Evolutionary conservation across 2,888 invertebrate genomes (phyloP).

Genomic region (Nudaria mundana): DNA sequence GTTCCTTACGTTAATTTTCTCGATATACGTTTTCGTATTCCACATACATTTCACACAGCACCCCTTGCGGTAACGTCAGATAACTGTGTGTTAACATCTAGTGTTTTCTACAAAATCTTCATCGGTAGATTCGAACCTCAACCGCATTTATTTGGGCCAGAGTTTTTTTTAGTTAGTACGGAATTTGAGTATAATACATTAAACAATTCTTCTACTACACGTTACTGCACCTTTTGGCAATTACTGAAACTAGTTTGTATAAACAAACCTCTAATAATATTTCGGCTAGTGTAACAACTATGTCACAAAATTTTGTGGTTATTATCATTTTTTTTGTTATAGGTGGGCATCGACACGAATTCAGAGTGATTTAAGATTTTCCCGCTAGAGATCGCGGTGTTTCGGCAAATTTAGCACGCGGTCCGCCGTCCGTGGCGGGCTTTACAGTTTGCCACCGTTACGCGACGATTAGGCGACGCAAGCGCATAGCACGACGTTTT

Average conservation of each 20-base stretch:
- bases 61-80: too few relatives aligned
- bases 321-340: constrained; percentile 20
- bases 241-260: constrained; percentile 4
- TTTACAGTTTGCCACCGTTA: constrained; percentile 80
- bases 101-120: too few relatives aligned
- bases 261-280: background rate
- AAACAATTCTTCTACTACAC: constrained; percentile 15
- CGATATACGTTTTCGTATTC: too few relatives aligned
- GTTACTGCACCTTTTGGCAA: background rate
- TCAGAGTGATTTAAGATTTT: constrained; percentile 67
- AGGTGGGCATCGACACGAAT: constrained; percentile 52
- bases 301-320: constrained; percentile 11
- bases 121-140: too few relatives aligned
- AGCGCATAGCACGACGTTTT: constrained; percentile 53
- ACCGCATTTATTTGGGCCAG: too few relatives aligned
- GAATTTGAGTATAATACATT: too few relatives aligned
- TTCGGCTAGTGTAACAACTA: constrained; percentile 12
- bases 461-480: constrained; percentile 72
- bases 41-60: too few relatives aligned
- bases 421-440: constrained; percentile 71
- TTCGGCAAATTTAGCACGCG: constrained; percentile 80
- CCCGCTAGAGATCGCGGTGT: constrained; percentile 73
- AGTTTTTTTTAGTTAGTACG: too few relatives aligned
- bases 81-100: too few relatives aligned
- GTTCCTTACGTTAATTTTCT: too few relatives aligned